Evolutionary conservation across 2,113 vertebrate genomes (phyloP).

Genomic region (Balaeniceps rex): DNA sequence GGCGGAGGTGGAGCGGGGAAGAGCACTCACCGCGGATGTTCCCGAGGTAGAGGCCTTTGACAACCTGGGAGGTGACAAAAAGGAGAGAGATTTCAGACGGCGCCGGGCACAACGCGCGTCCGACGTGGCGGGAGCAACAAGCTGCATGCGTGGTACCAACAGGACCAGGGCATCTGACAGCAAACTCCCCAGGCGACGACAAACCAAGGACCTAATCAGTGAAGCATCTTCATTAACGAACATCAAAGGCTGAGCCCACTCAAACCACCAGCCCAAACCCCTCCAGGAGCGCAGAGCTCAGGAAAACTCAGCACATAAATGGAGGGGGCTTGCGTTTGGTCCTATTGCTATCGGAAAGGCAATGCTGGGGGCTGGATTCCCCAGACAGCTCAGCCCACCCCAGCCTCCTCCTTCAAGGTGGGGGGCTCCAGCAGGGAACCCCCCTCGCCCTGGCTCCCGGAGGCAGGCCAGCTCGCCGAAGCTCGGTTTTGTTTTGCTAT

Average conservation of each 20-base stretch:
- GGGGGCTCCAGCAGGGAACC: no score
- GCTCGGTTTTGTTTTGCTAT: background rate
- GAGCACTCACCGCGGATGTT: slow-evolving; percentile 83
- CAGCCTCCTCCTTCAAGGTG: background rate
- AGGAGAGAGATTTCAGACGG: background rate
- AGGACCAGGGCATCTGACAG: background rate
- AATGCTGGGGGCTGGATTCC: background rate
- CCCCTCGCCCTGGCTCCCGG: background rate
- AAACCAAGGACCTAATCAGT: background rate
- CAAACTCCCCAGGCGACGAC: background rate
- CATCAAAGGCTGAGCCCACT: background rate
- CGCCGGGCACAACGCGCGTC: rapidly evolving
- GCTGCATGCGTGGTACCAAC: background rate
- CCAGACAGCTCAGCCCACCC: background rate
- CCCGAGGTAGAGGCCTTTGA: slow-evolving; percentile 86
- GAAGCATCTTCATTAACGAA: background rate
- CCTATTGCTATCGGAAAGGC: rapidly evolving
- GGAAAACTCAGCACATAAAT: background rate
- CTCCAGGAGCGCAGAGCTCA: background rate
- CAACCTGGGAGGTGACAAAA: slow-evolving; percentile 69
- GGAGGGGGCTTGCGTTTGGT: background rate
- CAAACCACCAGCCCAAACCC: background rate
- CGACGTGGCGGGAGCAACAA: rapidly evolving
- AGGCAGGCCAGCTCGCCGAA: background rate
- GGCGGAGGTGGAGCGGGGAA: rapidly evolving